phyloP scores from a whole-genome alignment of 2,113 vertebrate genomes.

The Siphamia tubifer region DNA sequence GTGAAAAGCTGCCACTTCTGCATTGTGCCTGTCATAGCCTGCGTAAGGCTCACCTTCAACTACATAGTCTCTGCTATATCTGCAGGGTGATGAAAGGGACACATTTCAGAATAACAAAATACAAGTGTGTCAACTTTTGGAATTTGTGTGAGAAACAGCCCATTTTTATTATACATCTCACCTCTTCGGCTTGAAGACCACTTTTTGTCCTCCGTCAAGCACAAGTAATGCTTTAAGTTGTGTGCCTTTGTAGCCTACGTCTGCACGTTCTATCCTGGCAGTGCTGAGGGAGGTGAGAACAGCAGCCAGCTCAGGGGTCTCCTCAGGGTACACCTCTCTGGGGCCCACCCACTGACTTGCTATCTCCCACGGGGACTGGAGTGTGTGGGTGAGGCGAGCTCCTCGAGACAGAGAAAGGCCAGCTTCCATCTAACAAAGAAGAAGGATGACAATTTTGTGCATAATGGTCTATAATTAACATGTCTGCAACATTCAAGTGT shows the following conservation, averaged over 20 bases:
- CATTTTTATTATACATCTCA: constrained; percentile 48
- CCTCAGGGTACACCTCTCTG: constrained; percentile 95
- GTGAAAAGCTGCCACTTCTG: constrained; percentile 97
- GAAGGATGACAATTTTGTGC: background rate
- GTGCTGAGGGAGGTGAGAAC: constrained; percentile 90
- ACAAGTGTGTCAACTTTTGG: background rate
- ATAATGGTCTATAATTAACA: background rate
- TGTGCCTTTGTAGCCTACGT: constrained; percentile 97
- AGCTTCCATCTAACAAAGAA: constrained; percentile 82
- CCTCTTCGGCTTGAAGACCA: constrained; percentile 99
- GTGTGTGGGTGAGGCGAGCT: constrained; percentile 89
- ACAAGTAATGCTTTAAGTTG: constrained; percentile 95
- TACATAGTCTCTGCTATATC: constrained; percentile 91
- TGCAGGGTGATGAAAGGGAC: constrained; percentile 45
- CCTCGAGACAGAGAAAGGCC: constrained; percentile 85
- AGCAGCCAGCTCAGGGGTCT: constrained; percentile 93
- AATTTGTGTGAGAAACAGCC: background rate
- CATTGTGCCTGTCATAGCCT: constrained; percentile 96
- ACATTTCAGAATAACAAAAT: background rate
- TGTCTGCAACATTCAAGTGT: background rate
- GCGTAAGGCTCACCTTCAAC: constrained; percentile 97
- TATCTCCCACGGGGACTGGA: constrained; percentile 98
- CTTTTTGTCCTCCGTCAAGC: constrained; percentile 97
- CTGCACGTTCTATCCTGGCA: constrained; percentile 89
- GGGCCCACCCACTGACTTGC: constrained; percentile 97